Conservation (phyloP, 2,797 vertebrate genomes). For the Enteromius fasciolatus region DNA sequence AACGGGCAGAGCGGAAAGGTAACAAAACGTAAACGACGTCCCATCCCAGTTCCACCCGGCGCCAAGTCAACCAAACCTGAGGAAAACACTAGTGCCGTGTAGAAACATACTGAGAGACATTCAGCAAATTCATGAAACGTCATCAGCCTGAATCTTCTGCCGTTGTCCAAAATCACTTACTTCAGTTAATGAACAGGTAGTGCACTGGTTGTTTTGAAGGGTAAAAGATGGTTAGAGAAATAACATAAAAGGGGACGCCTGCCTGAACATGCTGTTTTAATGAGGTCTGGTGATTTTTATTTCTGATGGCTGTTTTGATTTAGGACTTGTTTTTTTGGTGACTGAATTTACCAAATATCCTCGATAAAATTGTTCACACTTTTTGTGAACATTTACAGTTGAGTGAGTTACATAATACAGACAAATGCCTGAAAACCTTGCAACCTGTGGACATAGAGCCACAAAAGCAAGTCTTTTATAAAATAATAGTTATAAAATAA, state of each 20-base stretch:
- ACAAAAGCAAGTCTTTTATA: background rate
- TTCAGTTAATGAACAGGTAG: background rate
- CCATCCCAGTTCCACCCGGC: slow-evolving; percentile 66
- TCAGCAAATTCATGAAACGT: background rate
- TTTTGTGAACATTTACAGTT: slow-evolving; percentile 29
- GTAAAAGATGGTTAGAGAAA: background rate
- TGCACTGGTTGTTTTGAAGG: slow-evolving; percentile 19
- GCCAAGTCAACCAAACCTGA: slow-evolving; percentile 19
- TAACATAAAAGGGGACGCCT: background rate
- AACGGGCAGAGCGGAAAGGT: slow-evolving; percentile 64
- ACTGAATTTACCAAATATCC: background rate
- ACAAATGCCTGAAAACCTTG: background rate
- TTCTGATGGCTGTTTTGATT: slow-evolving; percentile 25
- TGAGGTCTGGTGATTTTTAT: slow-evolving; percentile 8
- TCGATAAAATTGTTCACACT: slow-evolving; percentile 16
- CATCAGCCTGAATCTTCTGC: slow-evolving; percentile 23
- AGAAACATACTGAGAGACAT: slow-evolving; percentile 31
- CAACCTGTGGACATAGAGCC: background rate
- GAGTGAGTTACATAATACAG: background rate
- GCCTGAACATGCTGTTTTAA: background rate
- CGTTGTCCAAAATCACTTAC: slow-evolving; percentile 15
- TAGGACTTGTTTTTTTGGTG: slow-evolving; percentile 11
- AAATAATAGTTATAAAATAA: background rate
- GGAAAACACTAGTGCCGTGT: slow-evolving; percentile 46
- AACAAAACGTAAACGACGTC: slow-evolving; percentile 67